Conservation (phyloP, 2,113 vertebrate genomes). For the Dasyprocta punctata region DNA sequence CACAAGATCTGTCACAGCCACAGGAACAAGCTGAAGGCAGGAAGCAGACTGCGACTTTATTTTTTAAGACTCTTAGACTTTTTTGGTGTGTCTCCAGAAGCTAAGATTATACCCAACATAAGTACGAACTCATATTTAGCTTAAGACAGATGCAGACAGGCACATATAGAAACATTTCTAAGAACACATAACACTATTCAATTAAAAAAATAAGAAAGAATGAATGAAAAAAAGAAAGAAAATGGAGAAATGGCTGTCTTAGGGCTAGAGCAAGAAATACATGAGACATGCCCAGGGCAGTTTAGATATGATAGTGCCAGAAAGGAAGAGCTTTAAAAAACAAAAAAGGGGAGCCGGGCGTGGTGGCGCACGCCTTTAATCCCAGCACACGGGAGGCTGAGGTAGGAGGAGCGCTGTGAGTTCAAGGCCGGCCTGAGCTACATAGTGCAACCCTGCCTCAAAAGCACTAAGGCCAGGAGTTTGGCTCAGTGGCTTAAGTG, state of each 20-base stretch:
- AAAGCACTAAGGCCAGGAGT: no score
- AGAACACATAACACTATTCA: background rate
- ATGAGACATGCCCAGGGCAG: background rate
- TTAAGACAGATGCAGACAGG: background rate
- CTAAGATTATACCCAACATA: slow-evolving; percentile 20
- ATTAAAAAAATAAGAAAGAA: no score
- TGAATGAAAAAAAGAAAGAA: no score
- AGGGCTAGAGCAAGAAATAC: background rate
- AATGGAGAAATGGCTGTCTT: slow-evolving; percentile 3
- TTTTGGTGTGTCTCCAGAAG: slow-evolving; percentile 23
- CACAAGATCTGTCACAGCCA: background rate
- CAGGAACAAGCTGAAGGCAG: background rate
- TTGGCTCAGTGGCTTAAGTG: no score
- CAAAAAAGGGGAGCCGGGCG: background rate
- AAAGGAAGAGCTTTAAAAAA: background rate
- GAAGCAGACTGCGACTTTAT: background rate
- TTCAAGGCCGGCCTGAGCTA: no score
- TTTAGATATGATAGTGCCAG: background rate
- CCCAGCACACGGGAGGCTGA: background rate
- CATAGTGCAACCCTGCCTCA: no score
- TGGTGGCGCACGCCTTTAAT: background rate
- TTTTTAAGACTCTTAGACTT: background rate
- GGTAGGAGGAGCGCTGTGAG: background rate
- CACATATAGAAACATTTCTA: background rate
- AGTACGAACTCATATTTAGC: background rate